These are phyloP conservation scores for Promerops cafer DNA, from an alignment of 2,113 vertebrate species.

Conservation along the genomic window DNA sequence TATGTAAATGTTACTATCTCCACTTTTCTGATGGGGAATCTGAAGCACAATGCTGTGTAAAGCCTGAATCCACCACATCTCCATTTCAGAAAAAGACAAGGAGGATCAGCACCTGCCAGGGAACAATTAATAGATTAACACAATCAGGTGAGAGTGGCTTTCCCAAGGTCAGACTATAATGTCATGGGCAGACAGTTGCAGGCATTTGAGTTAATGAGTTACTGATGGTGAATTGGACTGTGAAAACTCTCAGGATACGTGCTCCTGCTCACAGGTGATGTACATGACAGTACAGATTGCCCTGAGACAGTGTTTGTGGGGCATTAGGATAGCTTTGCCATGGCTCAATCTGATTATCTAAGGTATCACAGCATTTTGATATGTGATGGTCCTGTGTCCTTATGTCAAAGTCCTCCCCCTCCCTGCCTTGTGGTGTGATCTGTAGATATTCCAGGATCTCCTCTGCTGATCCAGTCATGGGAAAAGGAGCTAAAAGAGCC, in stretches of 20 bases:
- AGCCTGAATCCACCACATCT: not conserved
- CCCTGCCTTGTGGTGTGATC: not conserved
- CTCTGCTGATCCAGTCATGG: not conserved
- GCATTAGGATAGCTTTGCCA: not conserved
- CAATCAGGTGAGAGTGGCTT: not conserved
- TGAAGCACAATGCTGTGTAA: not conserved
- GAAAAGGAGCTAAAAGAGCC: not conserved
- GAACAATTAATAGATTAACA: conserved; percentile 1
- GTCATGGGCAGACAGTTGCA: not conserved
- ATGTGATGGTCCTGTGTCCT: not conserved
- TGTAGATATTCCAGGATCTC: not conserved
- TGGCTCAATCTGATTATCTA: not conserved
- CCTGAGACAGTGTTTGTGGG: not conserved
- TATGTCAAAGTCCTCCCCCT: not conserved
- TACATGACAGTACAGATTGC: not conserved
- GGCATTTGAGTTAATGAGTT: conserved; percentile 45
- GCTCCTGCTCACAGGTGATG: not conserved
- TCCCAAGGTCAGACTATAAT: conserved; percentile 3
- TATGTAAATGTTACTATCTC: conserved; percentile 14
- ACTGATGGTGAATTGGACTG: not conserved
- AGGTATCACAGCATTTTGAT: not conserved
- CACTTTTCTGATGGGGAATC: not conserved
- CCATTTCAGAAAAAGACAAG: not conserved
- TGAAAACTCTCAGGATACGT: not conserved
- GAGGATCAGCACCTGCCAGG: not conserved